Conservation (phyloP, 2,113 vertebrate genomes). For the Etheostoma cragini region DNA sequence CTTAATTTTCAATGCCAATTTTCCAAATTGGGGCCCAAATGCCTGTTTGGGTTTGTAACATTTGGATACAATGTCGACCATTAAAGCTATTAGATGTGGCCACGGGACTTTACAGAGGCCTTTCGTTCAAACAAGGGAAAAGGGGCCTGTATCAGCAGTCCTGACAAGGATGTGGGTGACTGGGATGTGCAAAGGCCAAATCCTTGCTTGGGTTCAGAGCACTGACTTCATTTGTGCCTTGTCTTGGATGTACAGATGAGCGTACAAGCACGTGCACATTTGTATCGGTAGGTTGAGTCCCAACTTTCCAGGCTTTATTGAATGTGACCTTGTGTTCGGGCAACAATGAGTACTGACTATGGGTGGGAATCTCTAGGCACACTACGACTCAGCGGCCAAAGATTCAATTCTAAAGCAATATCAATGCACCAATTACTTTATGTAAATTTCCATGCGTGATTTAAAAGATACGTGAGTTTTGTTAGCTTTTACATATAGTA, state of each 20-base stretch:
- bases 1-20: not conserved
- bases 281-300: slow-evolving; percentile 50
- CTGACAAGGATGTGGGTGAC: slow-evolving; percentile 38
- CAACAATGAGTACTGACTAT: slow-evolving; percentile 22
- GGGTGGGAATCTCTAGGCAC: too few relatives aligned
- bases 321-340: slow-evolving; percentile 29
- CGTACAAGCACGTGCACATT: slow-evolving; percentile 53
- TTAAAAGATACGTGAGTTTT: too few relatives aligned
- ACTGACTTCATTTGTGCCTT: slow-evolving; percentile 46
- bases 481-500: too few relatives aligned
- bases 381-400: too few relatives aligned
- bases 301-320: slow-evolving; percentile 52
- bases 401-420: too few relatives aligned
- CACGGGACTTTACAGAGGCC: slow-evolving; percentile 20
- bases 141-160: slow-evolving; percentile 17
- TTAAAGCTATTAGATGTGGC: not conserved
- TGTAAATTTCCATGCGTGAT: too few relatives aligned
- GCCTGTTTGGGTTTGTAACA: not conserved
- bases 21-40: not conserved
- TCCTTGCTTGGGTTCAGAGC: slow-evolving; percentile 52
- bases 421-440: too few relatives aligned
- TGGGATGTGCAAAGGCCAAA: slow-evolving; percentile 46
- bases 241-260: slow-evolving; percentile 40
- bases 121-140: slow-evolving; percentile 53
- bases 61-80: not conserved